These are phyloP conservation scores for Chrysocyon brachyurus DNA, from an alignment of 2,797 vertebrate species.

Conservation along the genomic window DNA sequence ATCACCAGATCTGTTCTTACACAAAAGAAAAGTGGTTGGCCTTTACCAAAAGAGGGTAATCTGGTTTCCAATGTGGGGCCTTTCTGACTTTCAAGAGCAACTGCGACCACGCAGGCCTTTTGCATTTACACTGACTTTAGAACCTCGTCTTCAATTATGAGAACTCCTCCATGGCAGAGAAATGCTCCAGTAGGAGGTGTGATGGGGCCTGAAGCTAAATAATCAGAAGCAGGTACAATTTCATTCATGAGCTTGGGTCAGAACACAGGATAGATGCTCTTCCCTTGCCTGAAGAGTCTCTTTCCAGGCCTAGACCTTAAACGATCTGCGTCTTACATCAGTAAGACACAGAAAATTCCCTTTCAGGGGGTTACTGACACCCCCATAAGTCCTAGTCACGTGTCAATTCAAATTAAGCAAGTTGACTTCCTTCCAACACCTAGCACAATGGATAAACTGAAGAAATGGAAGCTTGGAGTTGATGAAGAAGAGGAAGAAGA, in stretches of 20 bases:
- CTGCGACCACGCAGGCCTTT: not conserved
- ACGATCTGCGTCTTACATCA: not conserved
- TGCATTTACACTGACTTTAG: constrained; percentile 13
- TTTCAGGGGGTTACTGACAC: not conserved
- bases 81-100: constrained; percentile 20
- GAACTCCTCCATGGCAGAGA: not conserved
- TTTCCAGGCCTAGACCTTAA: not conserved
- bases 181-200: not conserved
- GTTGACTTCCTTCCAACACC: not conserved
- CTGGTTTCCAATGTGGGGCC: not conserved
- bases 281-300: not conserved
- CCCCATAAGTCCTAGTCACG: not conserved
- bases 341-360: not conserved
- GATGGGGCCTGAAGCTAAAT: not conserved
- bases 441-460: not conserved
- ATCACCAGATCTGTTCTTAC: not conserved
- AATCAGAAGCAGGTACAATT: not conserved
- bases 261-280: not conserved
- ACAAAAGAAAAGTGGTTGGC: not conserved
- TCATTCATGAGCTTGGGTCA: not conserved
- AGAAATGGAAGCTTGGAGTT: not conserved
- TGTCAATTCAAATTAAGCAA: constrained; percentile 19
- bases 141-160: not conserved
- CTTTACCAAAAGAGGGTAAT: not conserved
- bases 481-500: not conserved